These are phyloP conservation scores for Amia ocellicauda DNA, from an alignment of 2,113 vertebrate species.

Conservation along the genomic window DNA sequence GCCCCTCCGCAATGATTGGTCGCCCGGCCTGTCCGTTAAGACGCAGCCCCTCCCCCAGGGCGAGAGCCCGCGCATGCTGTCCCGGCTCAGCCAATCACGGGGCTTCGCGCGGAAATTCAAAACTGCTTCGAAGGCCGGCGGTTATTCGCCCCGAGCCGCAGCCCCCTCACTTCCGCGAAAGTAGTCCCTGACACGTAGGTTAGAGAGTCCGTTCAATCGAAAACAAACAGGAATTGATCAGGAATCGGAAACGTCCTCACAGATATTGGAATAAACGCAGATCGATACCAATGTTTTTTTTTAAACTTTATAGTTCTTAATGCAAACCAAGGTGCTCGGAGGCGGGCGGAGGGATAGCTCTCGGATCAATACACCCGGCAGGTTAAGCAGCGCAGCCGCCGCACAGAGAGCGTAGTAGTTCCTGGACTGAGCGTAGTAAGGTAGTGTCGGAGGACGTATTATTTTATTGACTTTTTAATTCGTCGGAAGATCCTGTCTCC, in stretches of 20 bases:
- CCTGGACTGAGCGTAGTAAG: not conserved
- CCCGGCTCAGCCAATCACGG: constrained; percentile 53
- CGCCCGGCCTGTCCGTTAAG: not conserved
- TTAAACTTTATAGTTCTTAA: not conserved
- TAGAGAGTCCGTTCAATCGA: accelerated
- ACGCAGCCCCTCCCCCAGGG: too few relatives aligned
- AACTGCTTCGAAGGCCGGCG: constrained; percentile 43
- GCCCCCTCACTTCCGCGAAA: constrained; percentile 53
- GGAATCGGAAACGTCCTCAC: constrained; percentile 2
- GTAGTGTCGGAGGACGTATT: not conserved
- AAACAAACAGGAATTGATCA: not conserved
- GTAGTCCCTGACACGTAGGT: constrained; percentile 38
- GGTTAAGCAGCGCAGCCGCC: too few relatives aligned
- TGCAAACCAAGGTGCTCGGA: too few relatives aligned
- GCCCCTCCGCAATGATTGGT: not conserved
- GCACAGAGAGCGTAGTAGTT: too few relatives aligned
- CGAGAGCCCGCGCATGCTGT: not conserved
- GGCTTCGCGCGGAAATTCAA: constrained; percentile 73
- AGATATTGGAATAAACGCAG: not conserved
- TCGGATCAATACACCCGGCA: too few relatives aligned
- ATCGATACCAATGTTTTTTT: not conserved
- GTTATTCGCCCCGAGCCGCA: constrained; percentile 18
- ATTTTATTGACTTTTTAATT: not conserved
- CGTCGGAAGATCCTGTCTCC: not conserved
- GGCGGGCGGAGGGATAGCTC: too few relatives aligned